These are phyloP conservation scores for Lasioglossum pauxillum DNA, from an alignment of 2,888 invertebrate genomes.

Conservation along the genomic window DNA sequence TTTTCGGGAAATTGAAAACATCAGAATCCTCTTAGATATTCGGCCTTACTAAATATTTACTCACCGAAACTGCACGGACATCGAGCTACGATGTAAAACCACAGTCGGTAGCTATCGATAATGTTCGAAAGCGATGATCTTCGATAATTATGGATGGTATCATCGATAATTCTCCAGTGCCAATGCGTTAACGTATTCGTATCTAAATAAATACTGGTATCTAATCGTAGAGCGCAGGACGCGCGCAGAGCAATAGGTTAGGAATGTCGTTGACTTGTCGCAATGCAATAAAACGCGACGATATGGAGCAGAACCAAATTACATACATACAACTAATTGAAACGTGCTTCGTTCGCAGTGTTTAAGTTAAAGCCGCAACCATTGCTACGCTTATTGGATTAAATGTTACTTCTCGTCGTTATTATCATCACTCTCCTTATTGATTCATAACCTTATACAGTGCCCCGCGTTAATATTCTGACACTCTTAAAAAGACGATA, in stretches of 20 bases:
- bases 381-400: not conserved
- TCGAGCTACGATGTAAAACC: not conserved
- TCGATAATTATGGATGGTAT: not conserved
- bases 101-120: not conserved
- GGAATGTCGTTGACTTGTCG: slow-evolving; percentile 3
- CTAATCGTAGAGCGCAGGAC: not conserved
- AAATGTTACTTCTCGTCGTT: not conserved
- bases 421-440: not conserved
- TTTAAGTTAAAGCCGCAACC: not conserved
- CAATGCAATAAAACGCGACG: not conserved
- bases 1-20: not conserved
- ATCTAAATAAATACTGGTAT: not conserved
- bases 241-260: slow-evolving; percentile 35
- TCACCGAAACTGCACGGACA: not conserved
- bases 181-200: not conserved
- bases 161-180: not conserved
- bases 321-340: not conserved
- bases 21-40: not conserved
- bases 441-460: no score
- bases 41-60: no score
- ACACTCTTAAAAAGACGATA: no score
- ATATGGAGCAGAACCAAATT: not conserved
- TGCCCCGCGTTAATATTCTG: no score
- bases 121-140: not conserved
- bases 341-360: not conserved